Evolutionary conservation across 2,888 invertebrate genomes (phyloP), one percentile per base, ranked within the genome.

Genomic region (Melieria picta): DNA sequence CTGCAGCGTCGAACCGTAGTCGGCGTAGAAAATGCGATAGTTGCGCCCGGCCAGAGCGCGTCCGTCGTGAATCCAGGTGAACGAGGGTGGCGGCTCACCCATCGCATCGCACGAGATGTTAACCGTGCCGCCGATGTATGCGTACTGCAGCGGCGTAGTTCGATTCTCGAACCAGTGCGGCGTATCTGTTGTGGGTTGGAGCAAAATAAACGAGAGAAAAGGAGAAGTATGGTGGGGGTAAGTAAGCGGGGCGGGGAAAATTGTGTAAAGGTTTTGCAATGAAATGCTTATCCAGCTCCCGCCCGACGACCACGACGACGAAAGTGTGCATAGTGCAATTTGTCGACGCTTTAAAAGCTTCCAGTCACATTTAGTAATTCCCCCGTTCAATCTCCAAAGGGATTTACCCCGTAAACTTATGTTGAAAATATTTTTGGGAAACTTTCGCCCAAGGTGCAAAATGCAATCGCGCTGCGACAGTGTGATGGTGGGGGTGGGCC

Each of bases 91-190:
- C 3, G 90, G 90, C 79, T 89, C 89, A 3, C 89, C 89, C 79
- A 88, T 86, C 72, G 88, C 90, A 80, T 88, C 86, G 84, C 91
- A 91, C 9, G 90, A 90, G 69, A 92, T 85, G 83, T 91, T 91
- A 4, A 89, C 89, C 56, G 83, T 83, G 50, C 91, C 90, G 43
- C 88, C 88, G 73, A 90, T 78, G 77, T 84, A 87, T 46, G 86
- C 84, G 72, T 82, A 87, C 72, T 84, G 83, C 58, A 81, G 69
- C 70, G 80, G 80, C 43, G 80, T 75, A 47, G 82, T 84, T 65
- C 84, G 83, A 75, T 82, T 82, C 73, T 78, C 78, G 72, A 81
- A 79, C 82, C 85, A 83, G 63, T 84, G 76, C 3, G 87, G 87
- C 74, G 84, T 83, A 80, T 87, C 87, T 87, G 79, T 43, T 50